Evolutionary conservation across 1,140 invertebrate genomes (phyloP).

Genomic region (Nasonia longicornis): DNA sequence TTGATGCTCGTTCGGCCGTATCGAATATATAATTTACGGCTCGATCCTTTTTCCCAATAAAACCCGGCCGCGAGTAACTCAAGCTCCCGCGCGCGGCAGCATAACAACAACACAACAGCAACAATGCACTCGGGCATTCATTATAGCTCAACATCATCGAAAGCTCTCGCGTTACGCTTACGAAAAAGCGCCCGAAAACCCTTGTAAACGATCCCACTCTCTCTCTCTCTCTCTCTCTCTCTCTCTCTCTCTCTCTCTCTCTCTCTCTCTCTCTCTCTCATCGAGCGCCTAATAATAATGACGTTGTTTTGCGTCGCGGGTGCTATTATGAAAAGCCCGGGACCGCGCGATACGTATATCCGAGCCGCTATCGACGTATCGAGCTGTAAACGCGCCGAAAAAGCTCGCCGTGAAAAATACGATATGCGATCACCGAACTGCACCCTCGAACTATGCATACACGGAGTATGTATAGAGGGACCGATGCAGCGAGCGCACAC

Average conservation of each 20-base stretch:
- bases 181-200: background rate
- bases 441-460: background rate
- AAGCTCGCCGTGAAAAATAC: constrained; percentile 20
- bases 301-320: background rate
- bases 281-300: background rate
- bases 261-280: too few relatives aligned
- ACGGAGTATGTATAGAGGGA: too few relatives aligned
- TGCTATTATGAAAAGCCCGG: constrained; percentile 22
- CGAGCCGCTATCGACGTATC: background rate
- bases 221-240: too few relatives aligned
- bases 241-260: too few relatives aligned
- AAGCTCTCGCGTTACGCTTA: background rate
- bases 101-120: background rate
- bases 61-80: background rate
- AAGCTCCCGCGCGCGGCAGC: background rate
- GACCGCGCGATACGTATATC: background rate
- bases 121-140: background rate
- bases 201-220: background rate
- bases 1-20: background rate
- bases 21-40: background rate
- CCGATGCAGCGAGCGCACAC: background rate
- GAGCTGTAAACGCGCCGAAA: constrained; percentile 7
- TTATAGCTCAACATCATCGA: background rate
- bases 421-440: background rate
- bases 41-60: background rate